Evolutionary conservation across 1,140 invertebrate genomes (phyloP).

Genomic region (Drosophila nannoptera): DNA sequence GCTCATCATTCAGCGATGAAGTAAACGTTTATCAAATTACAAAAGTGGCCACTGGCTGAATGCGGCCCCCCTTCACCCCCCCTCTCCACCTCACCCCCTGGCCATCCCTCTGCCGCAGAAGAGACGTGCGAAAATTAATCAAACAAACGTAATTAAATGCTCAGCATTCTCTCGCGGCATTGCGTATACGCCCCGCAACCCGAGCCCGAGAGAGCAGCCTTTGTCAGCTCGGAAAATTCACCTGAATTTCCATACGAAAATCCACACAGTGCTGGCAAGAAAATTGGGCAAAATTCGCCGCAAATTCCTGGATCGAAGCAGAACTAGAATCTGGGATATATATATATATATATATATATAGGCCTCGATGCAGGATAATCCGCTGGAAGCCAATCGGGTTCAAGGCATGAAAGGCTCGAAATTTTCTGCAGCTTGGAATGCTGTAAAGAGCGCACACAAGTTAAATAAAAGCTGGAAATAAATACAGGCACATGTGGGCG

Average conservation of each 20-base stretch:
- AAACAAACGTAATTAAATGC: constrained; percentile 15
- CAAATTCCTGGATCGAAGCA: too few species aligned
- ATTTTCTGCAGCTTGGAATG: constrained; percentile 14
- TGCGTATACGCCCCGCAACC: not conserved
- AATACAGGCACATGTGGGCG: constrained; percentile 1
- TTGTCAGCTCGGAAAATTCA: too few species aligned
- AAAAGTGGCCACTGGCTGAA: constrained; percentile 34
- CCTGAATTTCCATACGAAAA: too few species aligned
- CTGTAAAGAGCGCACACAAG: constrained; percentile 4
- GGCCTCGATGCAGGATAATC: too few species aligned
- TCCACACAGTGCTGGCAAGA: too few species aligned
- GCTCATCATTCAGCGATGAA: constrained; percentile 40
- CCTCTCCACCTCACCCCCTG: not conserved
- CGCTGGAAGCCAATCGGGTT: not conserved
- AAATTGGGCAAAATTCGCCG: too few species aligned
- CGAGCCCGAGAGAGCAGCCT: too few species aligned
- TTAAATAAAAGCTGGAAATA: constrained; percentile 13
- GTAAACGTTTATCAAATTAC: constrained; percentile 40
- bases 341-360: too few species aligned
- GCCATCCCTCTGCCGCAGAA: not conserved
- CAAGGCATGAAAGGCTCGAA: not conserved
- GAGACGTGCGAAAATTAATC: not conserved
- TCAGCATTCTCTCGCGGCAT: not conserved
- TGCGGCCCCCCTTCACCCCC: not conserved
- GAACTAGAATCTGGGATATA: too few species aligned